phyloP scores from a whole-genome alignment of 2,888 invertebrate genomes.

The Acheta domesticus region DNA sequence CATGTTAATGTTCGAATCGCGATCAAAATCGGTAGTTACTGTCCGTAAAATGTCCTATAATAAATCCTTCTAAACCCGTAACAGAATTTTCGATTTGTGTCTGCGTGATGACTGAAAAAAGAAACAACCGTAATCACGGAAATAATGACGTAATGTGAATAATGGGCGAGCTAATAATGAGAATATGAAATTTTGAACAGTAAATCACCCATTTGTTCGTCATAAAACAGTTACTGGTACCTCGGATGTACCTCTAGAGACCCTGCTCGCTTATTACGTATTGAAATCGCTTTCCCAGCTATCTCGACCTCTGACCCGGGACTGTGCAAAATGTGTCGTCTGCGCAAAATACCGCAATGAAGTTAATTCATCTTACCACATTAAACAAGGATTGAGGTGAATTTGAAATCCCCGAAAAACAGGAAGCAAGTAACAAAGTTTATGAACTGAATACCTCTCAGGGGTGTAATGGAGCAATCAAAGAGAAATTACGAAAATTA shows the following conservation, averaged over 20 bases:
- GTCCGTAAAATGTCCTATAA: not conserved
- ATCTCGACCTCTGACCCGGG: too few relatives aligned
- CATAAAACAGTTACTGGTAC: constrained; percentile 6
- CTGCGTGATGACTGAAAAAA: not conserved
- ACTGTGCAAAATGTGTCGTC: too few relatives aligned
- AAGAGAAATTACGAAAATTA: too few relatives aligned
- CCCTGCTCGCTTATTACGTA: not conserved
- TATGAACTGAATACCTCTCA: too few relatives aligned
- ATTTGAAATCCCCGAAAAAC: too few relatives aligned
- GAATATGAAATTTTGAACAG: not conserved
- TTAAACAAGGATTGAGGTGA: too few relatives aligned
- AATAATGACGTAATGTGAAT: not conserved
- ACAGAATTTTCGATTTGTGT: not conserved
- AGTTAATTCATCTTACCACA: too few relatives aligned
- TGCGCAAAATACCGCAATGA: too few relatives aligned
- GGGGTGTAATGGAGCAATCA: too few relatives aligned
- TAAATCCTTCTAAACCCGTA: not conserved
- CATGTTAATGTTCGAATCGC: not conserved
- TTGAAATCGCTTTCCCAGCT: too few relatives aligned
- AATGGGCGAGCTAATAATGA: constrained; percentile 1
- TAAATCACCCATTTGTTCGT: not conserved
- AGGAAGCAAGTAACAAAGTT: too few relatives aligned
- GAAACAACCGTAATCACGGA: not conserved
- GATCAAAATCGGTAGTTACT: not conserved
- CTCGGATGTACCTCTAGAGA: not conserved